phyloP scores from a whole-genome alignment of 2,797 vertebrate genomes.

The Phataginus tricuspis region DNA sequence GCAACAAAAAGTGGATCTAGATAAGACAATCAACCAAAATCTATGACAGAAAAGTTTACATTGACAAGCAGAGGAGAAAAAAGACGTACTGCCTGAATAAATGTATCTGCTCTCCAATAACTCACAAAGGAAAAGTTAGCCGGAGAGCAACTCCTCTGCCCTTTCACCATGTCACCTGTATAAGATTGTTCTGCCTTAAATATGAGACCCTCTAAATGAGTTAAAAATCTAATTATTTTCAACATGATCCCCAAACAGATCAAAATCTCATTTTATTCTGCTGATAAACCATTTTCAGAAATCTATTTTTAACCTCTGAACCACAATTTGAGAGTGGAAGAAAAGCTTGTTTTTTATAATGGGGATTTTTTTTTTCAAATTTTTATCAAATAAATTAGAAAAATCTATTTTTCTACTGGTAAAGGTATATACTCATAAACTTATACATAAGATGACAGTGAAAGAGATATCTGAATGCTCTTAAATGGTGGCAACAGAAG shows the following conservation, averaged over 20 bases:
- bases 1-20: neutral
- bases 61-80: neutral
- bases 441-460: conserved; percentile 16
- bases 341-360: conserved; percentile 32
- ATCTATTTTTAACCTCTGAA: conserved; percentile 54
- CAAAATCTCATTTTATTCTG: conserved; percentile 36
- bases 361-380: conserved; percentile 13
- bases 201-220: neutral
- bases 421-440: neutral
- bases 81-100: neutral
- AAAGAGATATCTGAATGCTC: neutral
- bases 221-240: neutral
- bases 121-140: neutral
- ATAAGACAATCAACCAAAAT: conserved; percentile 12
- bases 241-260: conserved; percentile 14
- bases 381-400: conserved; percentile 50
- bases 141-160: neutral
- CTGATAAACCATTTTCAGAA: neutral
- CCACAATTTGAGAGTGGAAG: conserved; percentile 19
- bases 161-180: neutral
- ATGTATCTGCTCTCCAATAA: neutral
- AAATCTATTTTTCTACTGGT: conserved; percentile 21
- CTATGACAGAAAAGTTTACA: conserved; percentile 16
- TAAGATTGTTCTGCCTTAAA: neutral
- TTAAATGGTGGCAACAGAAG: neutral